Conservation (phyloP, 2,113 vertebrate species). For the Passer domesticus region DNA sequence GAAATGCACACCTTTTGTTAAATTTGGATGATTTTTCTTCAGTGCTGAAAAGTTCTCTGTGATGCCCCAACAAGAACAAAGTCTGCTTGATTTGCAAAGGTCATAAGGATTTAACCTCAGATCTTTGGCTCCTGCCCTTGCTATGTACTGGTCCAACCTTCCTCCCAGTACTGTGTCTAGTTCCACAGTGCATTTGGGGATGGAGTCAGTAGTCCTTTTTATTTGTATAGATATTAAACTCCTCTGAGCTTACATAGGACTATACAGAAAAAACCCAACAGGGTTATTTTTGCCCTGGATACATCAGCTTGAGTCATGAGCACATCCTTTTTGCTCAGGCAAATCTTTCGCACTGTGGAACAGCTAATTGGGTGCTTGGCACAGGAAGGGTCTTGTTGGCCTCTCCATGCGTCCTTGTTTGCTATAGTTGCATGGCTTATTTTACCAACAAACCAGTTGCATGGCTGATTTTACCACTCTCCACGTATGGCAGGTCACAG, state of each 20-base stretch:
- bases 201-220: not conserved
- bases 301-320: not conserved
- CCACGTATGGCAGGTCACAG: not conserved
- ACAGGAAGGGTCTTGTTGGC: not conserved
- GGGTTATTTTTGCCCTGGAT: not conserved
- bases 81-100: not conserved
- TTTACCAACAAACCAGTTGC: not conserved
- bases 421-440: not conserved
- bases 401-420: not conserved
- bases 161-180: not conserved
- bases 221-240: not conserved
- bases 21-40: not conserved
- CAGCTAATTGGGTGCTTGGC: not conserved
- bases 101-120: not conserved
- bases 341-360: not conserved
- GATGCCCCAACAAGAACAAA: not conserved
- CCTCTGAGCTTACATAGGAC: not conserved
- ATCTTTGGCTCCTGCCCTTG: not conserved
- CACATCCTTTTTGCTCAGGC: not conserved
- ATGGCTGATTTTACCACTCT: not conserved
- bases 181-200: accelerated
- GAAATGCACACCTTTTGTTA: not conserved
- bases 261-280: not conserved
- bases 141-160: not conserved
- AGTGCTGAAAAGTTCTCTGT: not conserved